phyloP scores from a whole-genome alignment of 30 jellyfish, hydroid and myxozoan genomes.

The Hydractinia symbiolongicarpus region DNA sequence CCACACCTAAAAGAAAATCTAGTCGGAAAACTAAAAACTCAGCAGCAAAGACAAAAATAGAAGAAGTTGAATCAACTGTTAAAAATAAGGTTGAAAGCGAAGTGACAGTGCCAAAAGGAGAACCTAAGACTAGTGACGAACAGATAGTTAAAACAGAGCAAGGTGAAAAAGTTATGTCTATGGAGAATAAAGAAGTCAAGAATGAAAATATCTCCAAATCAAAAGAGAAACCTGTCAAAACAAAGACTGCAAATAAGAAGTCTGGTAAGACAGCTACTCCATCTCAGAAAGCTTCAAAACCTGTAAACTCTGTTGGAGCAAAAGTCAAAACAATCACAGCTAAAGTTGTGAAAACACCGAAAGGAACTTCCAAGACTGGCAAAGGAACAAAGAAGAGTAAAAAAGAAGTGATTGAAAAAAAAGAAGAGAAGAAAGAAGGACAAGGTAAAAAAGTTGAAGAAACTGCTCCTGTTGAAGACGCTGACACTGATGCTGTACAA shows the following conservation, averaged over 20 bases:
- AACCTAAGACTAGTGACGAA: neutral
- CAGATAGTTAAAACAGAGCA: constrained; percentile 18
- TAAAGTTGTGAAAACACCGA: constrained; percentile 4
- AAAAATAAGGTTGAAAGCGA: neutral
- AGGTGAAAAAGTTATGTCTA: constrained; percentile 24
- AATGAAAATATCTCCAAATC: constrained; percentile 18
- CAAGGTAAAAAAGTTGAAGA: constrained; percentile 20
- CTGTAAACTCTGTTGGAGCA: neutral
- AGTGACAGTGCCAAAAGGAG: neutral
- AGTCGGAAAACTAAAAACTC: neutral
- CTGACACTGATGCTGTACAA: neutral
- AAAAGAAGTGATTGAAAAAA: constrained; percentile 1
- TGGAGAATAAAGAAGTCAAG: constrained; percentile 34
- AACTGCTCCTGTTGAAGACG: constrained; percentile 13
- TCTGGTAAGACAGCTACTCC: constrained; percentile 31
- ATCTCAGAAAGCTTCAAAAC: neutral
- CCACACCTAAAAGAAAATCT: neutral
- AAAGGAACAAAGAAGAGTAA: constrained; percentile 12
- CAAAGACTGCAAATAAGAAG: constrained; percentile 18
- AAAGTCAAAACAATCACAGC: neutral
- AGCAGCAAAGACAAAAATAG: neutral
- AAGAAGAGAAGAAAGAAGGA: constrained; percentile 13
- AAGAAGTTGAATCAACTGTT: neutral
- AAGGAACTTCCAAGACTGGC: neutral
- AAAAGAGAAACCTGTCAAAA: constrained; percentile 4